Evolutionary conservation across 2,797 vertebrate species (phyloP).

Genomic region (Galagoides demidoff): DNA sequence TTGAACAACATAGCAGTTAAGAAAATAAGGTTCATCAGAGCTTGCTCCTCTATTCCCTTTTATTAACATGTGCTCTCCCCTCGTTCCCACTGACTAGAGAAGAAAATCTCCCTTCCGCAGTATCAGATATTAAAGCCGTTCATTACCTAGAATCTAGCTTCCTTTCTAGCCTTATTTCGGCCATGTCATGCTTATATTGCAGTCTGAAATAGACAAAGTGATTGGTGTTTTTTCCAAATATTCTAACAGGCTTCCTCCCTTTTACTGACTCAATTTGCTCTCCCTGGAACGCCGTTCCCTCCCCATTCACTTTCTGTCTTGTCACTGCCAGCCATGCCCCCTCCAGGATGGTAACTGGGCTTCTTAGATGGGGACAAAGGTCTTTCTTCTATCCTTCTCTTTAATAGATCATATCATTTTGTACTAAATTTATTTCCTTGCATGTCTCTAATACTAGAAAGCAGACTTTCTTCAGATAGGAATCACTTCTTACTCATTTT

Average conservation of each 20-base stretch:
- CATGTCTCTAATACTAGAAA: neutral
- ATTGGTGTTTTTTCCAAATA: neutral
- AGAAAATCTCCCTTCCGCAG: neutral
- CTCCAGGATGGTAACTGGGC: neutral
- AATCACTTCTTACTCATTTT: neutral
- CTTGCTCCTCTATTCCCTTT: neutral
- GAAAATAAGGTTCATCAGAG: neutral
- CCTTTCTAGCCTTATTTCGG: neutral
- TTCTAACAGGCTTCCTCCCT: neutral
- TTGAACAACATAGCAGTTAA: neutral
- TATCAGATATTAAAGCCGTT: neutral
- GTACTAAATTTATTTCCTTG: neutral
- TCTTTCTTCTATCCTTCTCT: neutral
- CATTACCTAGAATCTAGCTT: neutral
- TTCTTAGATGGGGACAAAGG: neutral
- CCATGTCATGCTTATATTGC: neutral
- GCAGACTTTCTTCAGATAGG: neutral
- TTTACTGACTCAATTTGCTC: neutral
- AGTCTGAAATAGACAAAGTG: neutral
- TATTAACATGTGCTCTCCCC: neutral
- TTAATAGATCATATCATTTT: neutral
- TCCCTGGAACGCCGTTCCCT: neutral
- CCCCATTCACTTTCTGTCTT: rapidly evolving
- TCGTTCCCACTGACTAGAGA: neutral
- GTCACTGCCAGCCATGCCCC: too few relatives aligned